These are phyloP conservation scores for Drosophila ironensis DNA, from an alignment of 1,140 invertebrate species.

Conservation along the genomic window DNA sequence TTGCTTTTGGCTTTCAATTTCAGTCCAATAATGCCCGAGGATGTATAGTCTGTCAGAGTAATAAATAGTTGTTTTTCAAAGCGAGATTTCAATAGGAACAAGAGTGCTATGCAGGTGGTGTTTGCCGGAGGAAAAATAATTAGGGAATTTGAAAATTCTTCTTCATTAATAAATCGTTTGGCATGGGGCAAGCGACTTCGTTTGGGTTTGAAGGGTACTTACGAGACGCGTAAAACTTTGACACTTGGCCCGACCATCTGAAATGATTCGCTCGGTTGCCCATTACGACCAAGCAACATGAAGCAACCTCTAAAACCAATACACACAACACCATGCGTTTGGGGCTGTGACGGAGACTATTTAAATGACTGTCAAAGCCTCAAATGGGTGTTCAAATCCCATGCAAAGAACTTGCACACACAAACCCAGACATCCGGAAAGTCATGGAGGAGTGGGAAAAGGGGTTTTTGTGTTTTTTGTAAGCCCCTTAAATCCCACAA, in stretches of 20 bases:
- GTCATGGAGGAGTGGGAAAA: constrained; percentile 11
- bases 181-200: constrained; percentile 2
- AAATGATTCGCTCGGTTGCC: constrained; percentile 71
- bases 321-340: constrained; percentile 64
- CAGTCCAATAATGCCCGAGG: constrained; percentile 58
- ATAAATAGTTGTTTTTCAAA: constrained; percentile 32
- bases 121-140: neutral
- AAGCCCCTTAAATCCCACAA: constrained; percentile 48
- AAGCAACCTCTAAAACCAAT: constrained; percentile 41
- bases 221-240: constrained; percentile 61
- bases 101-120: constrained; percentile 25
- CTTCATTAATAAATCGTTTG: constrained; percentile 37
- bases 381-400: constrained; percentile 48
- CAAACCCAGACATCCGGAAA: constrained; percentile 4
- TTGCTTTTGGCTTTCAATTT: constrained; percentile 52
- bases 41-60: constrained; percentile 35
- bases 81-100: constrained; percentile 32
- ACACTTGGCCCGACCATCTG: constrained; percentile 69
- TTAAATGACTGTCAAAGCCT: constrained; percentile 64
- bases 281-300: constrained; percentile 45
- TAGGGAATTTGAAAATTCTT: constrained; percentile 30
- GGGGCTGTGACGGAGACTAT: constrained; percentile 27
- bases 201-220: constrained; percentile 2
- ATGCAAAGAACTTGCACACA: constrained; percentile 39
- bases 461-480: constrained; percentile 33